Evolutionary conservation across 2,888 invertebrate species (phyloP), one percentile per base, ranked within the genome.

Genomic region (Drosophila maculinotata): DNA sequence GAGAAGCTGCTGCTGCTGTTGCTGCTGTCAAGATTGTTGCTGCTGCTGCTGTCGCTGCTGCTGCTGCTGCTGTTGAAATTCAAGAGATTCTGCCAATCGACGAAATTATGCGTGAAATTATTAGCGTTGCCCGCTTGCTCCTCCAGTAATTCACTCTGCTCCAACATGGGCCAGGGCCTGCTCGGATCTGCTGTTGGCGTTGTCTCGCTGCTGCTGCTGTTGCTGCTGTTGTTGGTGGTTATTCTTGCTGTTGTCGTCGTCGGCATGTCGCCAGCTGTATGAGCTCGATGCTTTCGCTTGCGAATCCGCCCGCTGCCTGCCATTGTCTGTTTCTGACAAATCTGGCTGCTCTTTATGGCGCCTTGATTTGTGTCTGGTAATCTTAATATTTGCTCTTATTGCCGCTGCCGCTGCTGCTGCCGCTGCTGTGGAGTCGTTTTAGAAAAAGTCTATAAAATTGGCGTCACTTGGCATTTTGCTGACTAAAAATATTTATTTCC

Each of bases 51-150:
- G 42, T 8, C 47, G 48, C 7, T 17, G 42, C 10, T 56, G 52
- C 30, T 56, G 57, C 3, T 62, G 56, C 31, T 53, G 39, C 30
- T 51, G 33, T 54, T 87, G 66, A 79, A 72, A 67, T 76, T 85
- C 77, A 79, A 76, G 69, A 88, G 71, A 59, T 79, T 88, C 65
- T 84, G 84, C 60, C 88, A 82, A 70, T 87, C 87, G 54, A 69
- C 67, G 74, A 88, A 76, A 87, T 87, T 83, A 76, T 86, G 88
- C 79, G 86, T 87, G 73, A 80, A 89, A 82, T 88, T 83, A 86
- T 85, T 84, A 42, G 75, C 63, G 48, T 56, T 66, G 39, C 47
- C 71, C 38, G 28, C 47, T 31, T n/a, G n/a, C n/a, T 75, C 71
- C 47, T 62, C 51, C 42, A 62, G 14, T 38, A 59, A 36, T 36